Conservation (phyloP, 2,797 vertebrate species). For the Zenarchopterus dispar region DNA sequence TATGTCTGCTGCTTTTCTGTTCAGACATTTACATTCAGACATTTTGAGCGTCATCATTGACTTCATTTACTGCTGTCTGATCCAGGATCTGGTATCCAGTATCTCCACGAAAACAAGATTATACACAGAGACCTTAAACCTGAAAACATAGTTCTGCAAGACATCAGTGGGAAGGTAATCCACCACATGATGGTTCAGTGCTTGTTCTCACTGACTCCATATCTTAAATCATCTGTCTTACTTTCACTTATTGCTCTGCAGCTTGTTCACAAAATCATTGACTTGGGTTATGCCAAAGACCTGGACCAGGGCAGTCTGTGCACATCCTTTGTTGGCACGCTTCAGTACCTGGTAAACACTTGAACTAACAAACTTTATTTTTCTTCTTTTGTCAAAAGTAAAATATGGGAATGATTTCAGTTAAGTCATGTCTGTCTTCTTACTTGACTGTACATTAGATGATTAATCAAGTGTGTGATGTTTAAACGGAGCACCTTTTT, state of each 20-base stretch:
- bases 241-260: slow-evolving; percentile 46
- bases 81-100: slow-evolving; percentile 94
- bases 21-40: rapidly evolving
- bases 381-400: neutral
- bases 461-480: neutral
- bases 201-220: neutral
- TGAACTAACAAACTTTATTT: neutral
- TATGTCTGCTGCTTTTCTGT: slow-evolving; percentile 60
- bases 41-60: neutral
- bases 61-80: slow-evolving; percentile 4
- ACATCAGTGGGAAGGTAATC: slow-evolving; percentile 91
- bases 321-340: slow-evolving; percentile 95
- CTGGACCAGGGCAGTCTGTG: slow-evolving; percentile 97
- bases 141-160: slow-evolving; percentile 98
- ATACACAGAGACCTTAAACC: slow-evolving; percentile 99
- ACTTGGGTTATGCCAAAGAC: slow-evolving; percentile 97
- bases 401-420: neutral
- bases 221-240: neutral
- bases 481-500: neutral
- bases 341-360: slow-evolving; percentile 92
- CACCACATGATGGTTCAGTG: too few species aligned
- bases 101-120: slow-evolving; percentile 98
- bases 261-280: slow-evolving; percentile 96
- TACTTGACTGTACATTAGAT: too few species aligned
- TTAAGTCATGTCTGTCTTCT: neutral